Conservation (phyloP, 2,797 vertebrate species). For the Bradypodion pumilum region DNA sequence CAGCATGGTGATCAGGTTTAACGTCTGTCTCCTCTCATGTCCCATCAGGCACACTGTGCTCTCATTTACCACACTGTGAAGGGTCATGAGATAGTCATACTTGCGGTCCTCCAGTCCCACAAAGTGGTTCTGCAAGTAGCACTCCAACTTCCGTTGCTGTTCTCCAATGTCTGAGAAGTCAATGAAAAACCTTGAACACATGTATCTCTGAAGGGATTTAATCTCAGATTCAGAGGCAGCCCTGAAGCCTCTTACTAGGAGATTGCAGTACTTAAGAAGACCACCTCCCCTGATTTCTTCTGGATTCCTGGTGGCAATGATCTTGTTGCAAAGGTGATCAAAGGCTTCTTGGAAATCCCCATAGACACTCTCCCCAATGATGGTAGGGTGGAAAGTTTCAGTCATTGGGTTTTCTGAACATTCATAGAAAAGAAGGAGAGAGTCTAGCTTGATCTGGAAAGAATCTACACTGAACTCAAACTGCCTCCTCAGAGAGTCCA, state of each 20-base stretch:
- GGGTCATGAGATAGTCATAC: slow-evolving; percentile 98
- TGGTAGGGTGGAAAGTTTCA: slow-evolving; percentile 95
- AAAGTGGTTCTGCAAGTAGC: slow-evolving; percentile 99
- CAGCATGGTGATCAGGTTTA: slow-evolving; percentile 97
- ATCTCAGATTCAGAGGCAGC: slow-evolving; percentile 93
- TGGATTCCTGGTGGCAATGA: slow-evolving; percentile 95
- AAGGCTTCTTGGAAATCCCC: slow-evolving; percentile 93
- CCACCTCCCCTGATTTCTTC: slow-evolving; percentile 98
- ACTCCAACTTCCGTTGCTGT: slow-evolving; percentile 98
- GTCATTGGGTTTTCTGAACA: slow-evolving; percentile 98
- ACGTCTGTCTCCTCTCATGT: slow-evolving; percentile 95
- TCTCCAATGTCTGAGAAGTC: slow-evolving; percentile 98
- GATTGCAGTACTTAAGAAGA: slow-evolving; percentile 98
- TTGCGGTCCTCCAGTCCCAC: slow-evolving; percentile 98
- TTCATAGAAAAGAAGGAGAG: slow-evolving; percentile 96
- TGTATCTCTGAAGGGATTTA: slow-evolving; percentile 98
- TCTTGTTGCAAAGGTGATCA: slow-evolving; percentile 94
- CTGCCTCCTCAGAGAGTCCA: slow-evolving; percentile 96
- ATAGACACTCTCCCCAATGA: slow-evolving; percentile 96
- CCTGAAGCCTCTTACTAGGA: slow-evolving; percentile 94
- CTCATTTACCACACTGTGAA: slow-evolving; percentile 96
- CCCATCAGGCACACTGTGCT: slow-evolving; percentile 99
- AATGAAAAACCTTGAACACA: slow-evolving; percentile 99
- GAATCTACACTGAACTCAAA: slow-evolving; percentile 99
- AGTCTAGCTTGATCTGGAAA: slow-evolving; percentile 98